phyloP scores from a whole-genome alignment of 2,797 vertebrate species.

The Capromys pilorides region DNA sequence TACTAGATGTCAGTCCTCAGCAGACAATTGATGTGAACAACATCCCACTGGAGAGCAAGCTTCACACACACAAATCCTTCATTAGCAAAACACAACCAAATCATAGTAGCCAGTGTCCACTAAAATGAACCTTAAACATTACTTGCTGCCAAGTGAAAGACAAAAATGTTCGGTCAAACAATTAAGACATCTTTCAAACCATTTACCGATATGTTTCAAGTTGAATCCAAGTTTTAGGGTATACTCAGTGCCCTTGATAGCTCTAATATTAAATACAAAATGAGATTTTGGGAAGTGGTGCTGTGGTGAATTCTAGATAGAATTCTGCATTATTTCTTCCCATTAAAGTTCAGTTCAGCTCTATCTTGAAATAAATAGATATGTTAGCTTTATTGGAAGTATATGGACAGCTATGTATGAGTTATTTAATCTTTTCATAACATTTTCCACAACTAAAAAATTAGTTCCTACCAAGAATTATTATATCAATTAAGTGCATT shows the following conservation, averaged over 20 bases:
- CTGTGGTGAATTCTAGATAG: background rate
- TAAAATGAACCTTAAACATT: background rate
- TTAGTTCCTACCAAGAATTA: background rate
- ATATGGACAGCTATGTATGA: too few relatives aligned
- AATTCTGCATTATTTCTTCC: background rate
- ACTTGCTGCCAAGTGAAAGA: background rate
- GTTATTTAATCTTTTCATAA: background rate
- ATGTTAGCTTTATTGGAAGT: background rate
- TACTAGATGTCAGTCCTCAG: too few relatives aligned
- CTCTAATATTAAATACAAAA: background rate
- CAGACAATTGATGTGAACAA: background rate
- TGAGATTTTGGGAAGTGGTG: background rate
- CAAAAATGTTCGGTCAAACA: background rate
- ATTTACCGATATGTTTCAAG: background rate
- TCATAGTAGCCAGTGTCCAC: background rate
- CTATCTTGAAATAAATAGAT: background rate
- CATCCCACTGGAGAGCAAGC: background rate
- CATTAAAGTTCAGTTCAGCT: background rate
- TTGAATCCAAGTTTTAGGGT: too few relatives aligned
- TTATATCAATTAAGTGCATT: background rate
- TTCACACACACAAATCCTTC: background rate
- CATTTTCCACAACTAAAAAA: background rate
- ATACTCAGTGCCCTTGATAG: background rate
- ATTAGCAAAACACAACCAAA: accelerated
- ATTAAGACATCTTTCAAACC: background rate